Percentiles rank a stretch among this genome's conserved stretches.
Evolutionary conservation across 2,888 invertebrate species (phyloP).

Genomic region (Clepsis dumicolana): DNA sequence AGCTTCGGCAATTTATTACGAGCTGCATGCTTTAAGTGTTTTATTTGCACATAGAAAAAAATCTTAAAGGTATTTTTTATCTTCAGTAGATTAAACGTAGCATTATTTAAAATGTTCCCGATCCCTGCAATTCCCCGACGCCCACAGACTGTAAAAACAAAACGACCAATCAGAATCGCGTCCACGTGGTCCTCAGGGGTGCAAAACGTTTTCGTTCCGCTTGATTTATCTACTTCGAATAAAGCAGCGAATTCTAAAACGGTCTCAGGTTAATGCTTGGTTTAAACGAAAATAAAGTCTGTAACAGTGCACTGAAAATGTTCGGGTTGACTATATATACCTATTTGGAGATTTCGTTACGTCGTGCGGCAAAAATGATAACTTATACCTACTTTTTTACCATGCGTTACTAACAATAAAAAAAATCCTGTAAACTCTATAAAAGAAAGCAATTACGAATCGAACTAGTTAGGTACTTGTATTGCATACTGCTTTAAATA

Average conservation of each 20-base stretch:
- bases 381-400: no score
- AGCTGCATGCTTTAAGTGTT: no score
- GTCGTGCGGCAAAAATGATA: no score
- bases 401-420: no score
- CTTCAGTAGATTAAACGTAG: not conserved
- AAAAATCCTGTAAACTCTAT: no score
- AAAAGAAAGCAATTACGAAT: no score
- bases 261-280: slow-evolving; percentile 6
- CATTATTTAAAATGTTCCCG: slow-evolving; percentile 4
- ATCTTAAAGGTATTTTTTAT: not conserved
- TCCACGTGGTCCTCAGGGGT: slow-evolving; percentile 8
- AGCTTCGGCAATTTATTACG: no score
- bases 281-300: slow-evolving; percentile 4
- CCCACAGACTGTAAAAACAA: slow-evolving; percentile 5
- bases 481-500: no score
- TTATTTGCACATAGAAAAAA: not conserved
- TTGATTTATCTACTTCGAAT: slow-evolving; percentile 17
- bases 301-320: no score
- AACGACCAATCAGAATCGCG: slow-evolving; percentile 9
- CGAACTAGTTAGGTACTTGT: no score
- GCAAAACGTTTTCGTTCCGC: slow-evolving; percentile 6
- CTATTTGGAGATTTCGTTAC: no score
- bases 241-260: slow-evolving; percentile 14
- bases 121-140: slow-evolving; percentile 2
- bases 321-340: no score